Base-by-base conservation (phyloP, 1,140 invertebrate species). In the Drosophila saltans region DNA sequence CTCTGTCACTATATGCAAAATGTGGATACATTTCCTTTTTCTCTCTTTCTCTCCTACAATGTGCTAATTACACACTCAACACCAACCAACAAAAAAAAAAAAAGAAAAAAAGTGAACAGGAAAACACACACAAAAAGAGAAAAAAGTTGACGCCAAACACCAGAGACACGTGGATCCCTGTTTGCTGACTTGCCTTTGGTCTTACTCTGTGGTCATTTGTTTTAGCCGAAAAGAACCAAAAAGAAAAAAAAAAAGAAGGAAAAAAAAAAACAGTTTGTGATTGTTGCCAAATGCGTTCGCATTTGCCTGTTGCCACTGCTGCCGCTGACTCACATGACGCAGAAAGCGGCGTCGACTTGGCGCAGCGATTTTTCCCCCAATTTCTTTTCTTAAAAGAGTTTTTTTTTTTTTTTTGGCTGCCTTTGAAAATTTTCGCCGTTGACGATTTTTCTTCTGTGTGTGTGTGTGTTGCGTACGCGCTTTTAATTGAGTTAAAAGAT, bases 401-500 rank as follows among this genome's bases (percentile, higher is more conserved):
- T 68, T 78, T 66, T 80, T 75, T 68, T 41, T 52, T 57, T 21
- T 28, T 66, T 41, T 45, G 55, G 58, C 71, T 85, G 81, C 74
- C 75, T 84, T 84, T 84, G 81, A 84, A 84, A 85, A 52, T 26
- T 21, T 52, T 52, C 8, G 45, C 45, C 21, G 21, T 26, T 52
- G 45, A 52, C 45, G 21, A 48, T 48, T 52, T 52, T 52, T 52
- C 45, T 52, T 52, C 16, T 16, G 16, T 16, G 16, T 16, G 16
- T 16, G 16, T 66, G 79, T 88, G 83, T 73, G 76, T 81, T 74
- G 85, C 80, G 83, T 88, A 77, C 74, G 79, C 82, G 83, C 80
- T 86, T 86, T 86, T 88, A 88, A 86, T 86, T 86, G 76, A 86
- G 83, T 88, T 88, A 86, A 86, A 88, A 86, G 83, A 83, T 86